Conservation (phyloP, 2,888 invertebrate species). For the Eristalinus aeneus region DNA sequence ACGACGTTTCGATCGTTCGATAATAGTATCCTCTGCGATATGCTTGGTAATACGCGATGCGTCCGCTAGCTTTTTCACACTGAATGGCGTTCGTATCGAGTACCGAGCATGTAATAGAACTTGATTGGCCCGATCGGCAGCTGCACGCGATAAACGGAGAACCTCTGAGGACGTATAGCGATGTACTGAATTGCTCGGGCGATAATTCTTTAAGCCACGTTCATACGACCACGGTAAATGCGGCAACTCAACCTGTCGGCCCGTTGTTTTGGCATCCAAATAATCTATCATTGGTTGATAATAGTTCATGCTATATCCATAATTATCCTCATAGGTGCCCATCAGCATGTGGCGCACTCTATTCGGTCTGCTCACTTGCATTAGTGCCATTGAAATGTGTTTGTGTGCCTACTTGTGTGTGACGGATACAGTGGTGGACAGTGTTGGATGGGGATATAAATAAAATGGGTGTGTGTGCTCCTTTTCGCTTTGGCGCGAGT, state of each 20-base stretch:
- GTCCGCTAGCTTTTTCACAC: conserved; percentile 82
- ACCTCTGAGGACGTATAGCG: conserved; percentile 87
- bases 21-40: conserved; percentile 80
- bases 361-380: conserved; percentile 77
- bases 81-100: conserved; percentile 80
- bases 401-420: conserved; percentile 26
- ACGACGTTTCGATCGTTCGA: conserved; percentile 80
- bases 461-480: conserved; percentile 35
- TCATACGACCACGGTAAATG: conserved; percentile 89
- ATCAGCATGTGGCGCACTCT: conserved; percentile 76
- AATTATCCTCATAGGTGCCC: conserved; percentile 89
- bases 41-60: conserved; percentile 81
- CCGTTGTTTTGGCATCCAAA: conserved; percentile 85
- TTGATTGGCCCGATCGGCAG: conserved; percentile 86
- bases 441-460: conserved; percentile 55
- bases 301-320: conserved; percentile 91
- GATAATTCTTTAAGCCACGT: conserved; percentile 85
- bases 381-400: conserved; percentile 78
- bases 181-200: conserved; percentile 84
- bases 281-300: conserved; percentile 95
- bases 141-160: conserved; percentile 84
- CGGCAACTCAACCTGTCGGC: conserved; percentile 80
- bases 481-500: background rate
- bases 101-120: conserved; percentile 82
- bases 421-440: conserved; percentile 22